phyloP scores from a whole-genome alignment of 2,888 invertebrate species.

The Caenorhabditis doughertyi region DNA sequence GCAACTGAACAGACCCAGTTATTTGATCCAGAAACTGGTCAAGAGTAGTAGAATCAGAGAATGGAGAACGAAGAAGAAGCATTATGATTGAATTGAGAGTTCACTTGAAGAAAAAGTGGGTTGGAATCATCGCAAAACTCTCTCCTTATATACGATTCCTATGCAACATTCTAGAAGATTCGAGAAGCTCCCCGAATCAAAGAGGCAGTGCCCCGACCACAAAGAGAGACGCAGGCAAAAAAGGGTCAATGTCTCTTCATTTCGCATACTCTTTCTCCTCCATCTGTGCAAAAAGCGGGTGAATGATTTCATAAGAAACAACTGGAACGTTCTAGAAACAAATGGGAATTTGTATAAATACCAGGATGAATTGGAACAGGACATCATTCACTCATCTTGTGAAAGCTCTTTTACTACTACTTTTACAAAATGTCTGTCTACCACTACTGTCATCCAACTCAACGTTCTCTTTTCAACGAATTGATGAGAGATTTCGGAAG shows the following conservation, averaged over 20 bases:
- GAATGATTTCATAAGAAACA: neutral
- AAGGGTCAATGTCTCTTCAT: neutral
- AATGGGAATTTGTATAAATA: slow-evolving; percentile 7
- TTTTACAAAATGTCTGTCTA: slow-evolving; percentile 36
- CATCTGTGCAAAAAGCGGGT: neutral
- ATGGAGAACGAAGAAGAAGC: slow-evolving; percentile 35
- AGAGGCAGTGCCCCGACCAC: neutral
- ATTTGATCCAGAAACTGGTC: slow-evolving; percentile 31
- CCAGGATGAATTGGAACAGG: neutral
- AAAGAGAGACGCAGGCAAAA: slow-evolving; percentile 22
- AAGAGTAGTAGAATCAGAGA: slow-evolving; percentile 2
- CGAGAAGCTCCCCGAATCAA: slow-evolving; percentile 12
- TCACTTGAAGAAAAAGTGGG: slow-evolving; percentile 27
- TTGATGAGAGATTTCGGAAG: slow-evolving; percentile 35
- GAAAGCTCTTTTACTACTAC: slow-evolving; percentile 12
- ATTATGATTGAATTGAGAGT: slow-evolving; percentile 17
- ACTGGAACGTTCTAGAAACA: slow-evolving; percentile 9
- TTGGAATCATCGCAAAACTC: neutral
- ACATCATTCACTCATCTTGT: slow-evolving; percentile 11
- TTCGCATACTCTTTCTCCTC: neutral
- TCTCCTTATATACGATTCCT: slow-evolving; percentile 9
- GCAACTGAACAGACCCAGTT: slow-evolving; percentile 20
- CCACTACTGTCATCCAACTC: slow-evolving; percentile 38
- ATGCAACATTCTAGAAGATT: slow-evolving; percentile 11
- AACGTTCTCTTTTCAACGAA: slow-evolving; percentile 31